phyloP scores from a whole-genome alignment of 2,113 vertebrate species.

The Neogobius melanostomus region DNA sequence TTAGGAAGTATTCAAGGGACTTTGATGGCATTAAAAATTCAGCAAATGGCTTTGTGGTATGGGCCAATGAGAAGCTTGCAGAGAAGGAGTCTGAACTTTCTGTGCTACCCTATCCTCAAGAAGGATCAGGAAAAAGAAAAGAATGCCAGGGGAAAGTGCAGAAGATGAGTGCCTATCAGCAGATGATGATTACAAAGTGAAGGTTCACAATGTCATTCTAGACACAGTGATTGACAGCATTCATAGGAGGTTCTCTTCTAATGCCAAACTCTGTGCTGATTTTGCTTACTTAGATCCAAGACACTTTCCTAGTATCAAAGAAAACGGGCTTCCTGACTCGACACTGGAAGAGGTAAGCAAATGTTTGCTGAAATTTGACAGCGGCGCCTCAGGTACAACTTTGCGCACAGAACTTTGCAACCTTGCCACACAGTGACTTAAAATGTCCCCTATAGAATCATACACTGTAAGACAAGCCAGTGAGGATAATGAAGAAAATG shows the following conservation, averaged over 20 bases:
- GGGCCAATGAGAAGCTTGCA: neutral
- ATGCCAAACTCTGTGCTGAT: neutral
- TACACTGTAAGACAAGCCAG: no score
- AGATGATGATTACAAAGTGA: neutral
- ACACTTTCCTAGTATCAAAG: neutral
- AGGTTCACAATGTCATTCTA: neutral
- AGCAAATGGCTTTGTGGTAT: neutral
- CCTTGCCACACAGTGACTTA: no score
- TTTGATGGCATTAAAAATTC: neutral
- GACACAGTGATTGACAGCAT: neutral
- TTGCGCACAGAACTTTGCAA: no score
- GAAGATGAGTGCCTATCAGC: neutral
- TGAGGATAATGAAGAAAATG: no score
- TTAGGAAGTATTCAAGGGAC: neutral
- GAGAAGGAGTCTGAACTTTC: neutral
- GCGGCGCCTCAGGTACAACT: neutral
- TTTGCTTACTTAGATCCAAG: neutral
- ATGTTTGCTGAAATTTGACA: neutral
- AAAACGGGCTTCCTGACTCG: neutral
- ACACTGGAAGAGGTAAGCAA: neutral
- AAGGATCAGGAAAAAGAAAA: neutral
- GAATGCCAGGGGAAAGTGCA: neutral
- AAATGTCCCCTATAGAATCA: no score
- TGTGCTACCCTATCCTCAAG: neutral
- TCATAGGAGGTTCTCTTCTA: neutral